A percentile compares a stretch with the other conserved stretches of the same genome.
These are phyloP conservation scores for Odocoileus virginianus DNA, from an alignment of 2,113 vertebrate genomes.

Conservation along the genomic window DNA sequence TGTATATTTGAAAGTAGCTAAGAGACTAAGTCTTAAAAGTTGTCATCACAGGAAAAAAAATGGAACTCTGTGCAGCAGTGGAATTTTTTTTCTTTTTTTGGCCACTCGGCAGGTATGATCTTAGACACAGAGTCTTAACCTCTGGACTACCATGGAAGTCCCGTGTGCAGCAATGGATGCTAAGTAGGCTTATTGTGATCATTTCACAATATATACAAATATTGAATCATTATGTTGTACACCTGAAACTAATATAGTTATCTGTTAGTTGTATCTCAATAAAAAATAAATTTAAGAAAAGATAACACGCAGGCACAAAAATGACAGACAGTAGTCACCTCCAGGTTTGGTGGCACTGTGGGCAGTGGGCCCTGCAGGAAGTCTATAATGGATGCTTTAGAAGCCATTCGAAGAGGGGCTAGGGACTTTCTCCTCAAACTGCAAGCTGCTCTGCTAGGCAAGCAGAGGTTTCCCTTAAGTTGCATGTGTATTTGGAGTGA, in stretches of 20 bases:
- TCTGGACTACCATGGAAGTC: not conserved
- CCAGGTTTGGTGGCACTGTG: not conserved
- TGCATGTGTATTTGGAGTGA: not conserved
- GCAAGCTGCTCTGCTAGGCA: not conserved
- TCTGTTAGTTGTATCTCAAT: not conserved
- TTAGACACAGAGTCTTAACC: not conserved
- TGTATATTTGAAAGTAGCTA: not conserved
- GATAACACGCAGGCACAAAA: not conserved
- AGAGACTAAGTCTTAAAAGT: not conserved
- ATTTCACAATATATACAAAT: not conserved
- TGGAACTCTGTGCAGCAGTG: not conserved
- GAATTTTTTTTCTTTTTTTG: not conserved
- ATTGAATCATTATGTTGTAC: not conserved
- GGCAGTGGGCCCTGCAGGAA: not conserved
- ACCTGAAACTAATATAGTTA: not conserved
- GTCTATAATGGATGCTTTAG: not conserved
- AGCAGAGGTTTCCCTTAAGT: not conserved
- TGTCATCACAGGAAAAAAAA: not conserved
- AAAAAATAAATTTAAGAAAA: not conserved
- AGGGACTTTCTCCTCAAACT: not conserved
- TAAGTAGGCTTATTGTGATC: not conserved
- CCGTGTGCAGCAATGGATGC: not conserved
- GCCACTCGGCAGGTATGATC: not conserved
- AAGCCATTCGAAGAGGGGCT: not conserved
- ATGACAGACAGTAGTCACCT: not conserved